These are phyloP conservation scores for Catharus ustulatus DNA, from an alignment of 2,797 vertebrate species.

Conservation along the genomic window DNA sequence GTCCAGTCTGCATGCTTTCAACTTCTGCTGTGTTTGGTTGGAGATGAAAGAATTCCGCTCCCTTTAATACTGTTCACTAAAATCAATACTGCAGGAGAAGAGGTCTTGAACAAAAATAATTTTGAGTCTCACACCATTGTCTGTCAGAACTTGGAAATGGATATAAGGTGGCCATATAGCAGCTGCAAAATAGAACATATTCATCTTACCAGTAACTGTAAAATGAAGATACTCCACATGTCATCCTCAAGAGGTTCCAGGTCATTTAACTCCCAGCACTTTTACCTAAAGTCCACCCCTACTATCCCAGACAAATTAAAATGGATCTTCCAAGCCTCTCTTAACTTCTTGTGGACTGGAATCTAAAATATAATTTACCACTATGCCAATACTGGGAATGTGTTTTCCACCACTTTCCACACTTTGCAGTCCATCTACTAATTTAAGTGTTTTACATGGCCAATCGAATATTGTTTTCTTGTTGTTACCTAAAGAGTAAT, in stretches of 20 bases:
- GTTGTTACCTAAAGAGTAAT: not conserved
- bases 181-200: not conserved
- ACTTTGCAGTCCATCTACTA: not conserved
- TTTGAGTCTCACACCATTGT: not conserved
- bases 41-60: not conserved
- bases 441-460: not conserved
- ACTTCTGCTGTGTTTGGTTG: not conserved
- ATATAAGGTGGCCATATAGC: not conserved
- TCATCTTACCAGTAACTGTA: not conserved
- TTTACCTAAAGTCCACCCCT: not conserved
- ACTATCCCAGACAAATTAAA: not conserved
- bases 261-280: not conserved
- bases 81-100: not conserved
- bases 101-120: not conserved
- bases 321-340: not conserved
- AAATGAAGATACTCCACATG: accelerated
- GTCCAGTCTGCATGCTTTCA: not conserved
- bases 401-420: not conserved
- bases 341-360: not conserved
- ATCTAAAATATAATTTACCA: not conserved
- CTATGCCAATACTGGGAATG: not conserved
- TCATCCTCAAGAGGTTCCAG: not conserved
- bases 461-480: not conserved
- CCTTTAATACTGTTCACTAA: not conserved
- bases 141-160: not conserved